Evolutionary conservation across 2,797 vertebrate genomes (phyloP).

Genomic region (Cheracebus regulus): DNA sequence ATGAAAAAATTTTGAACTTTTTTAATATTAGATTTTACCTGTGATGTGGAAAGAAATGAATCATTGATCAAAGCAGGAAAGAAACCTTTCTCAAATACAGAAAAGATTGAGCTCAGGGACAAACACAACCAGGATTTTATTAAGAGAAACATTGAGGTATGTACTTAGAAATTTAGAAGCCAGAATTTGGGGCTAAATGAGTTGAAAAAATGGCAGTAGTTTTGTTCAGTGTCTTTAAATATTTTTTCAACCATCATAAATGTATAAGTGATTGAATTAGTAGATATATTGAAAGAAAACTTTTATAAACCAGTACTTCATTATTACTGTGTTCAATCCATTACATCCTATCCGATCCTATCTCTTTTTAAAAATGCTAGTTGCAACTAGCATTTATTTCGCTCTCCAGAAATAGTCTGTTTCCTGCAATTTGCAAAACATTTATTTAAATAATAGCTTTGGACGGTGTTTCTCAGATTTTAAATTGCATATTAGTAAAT

Average conservation of each 20-base stretch:
- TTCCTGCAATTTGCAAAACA: slow-evolving; percentile 44
- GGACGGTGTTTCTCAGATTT: slow-evolving; percentile 21
- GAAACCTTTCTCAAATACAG: slow-evolving; percentile 24
- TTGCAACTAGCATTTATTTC: neutral
- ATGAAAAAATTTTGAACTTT: slow-evolving; percentile 59
- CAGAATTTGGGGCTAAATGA: neutral
- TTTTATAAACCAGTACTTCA: neutral
- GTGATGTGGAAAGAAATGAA: slow-evolving; percentile 75
- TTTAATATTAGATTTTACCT: slow-evolving; percentile 77
- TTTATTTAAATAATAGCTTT: slow-evolving; percentile 39
- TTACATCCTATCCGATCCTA: neutral
- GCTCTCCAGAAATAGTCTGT: neutral
- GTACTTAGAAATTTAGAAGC: slow-evolving; percentile 75
- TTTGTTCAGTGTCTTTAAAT: neutral
- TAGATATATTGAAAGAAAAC: slow-evolving; percentile 2
- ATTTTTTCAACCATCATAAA: neutral
- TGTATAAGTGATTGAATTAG: neutral
- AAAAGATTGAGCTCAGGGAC: slow-evolving; percentile 66
- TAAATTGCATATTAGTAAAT: neutral
- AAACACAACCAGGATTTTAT: slow-evolving; percentile 90
- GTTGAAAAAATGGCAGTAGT: neutral
- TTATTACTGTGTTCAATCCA: neutral
- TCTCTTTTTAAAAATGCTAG: neutral
- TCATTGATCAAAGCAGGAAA: slow-evolving; percentile 76
- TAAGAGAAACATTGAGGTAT: slow-evolving; percentile 95